Evolutionary conservation across 2,888 invertebrate species (phyloP), one percentile per base, ranked within the genome.

Genomic region (Seira ritae): DNA sequence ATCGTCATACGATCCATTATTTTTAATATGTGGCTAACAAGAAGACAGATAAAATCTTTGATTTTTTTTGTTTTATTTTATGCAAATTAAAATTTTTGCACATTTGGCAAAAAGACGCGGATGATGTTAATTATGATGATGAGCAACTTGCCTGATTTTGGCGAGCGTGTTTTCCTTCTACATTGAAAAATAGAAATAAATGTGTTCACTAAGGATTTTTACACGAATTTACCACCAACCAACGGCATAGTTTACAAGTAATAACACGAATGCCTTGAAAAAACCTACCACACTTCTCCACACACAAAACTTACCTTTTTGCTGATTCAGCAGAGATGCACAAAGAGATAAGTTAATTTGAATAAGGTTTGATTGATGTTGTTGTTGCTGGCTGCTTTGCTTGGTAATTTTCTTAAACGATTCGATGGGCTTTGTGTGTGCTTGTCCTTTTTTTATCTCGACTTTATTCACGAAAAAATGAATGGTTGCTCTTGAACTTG

Each of bases 401-500:
- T 66, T 79, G 67, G 66, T 79, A 24, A 31, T 22, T 46, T 2
- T 78, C 42, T 17, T 73, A 62, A 68, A 76, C 50, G 42, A 19
- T 37, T 22, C 15, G 24, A 42, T 46, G 46, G 12, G 46, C 46
- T 46, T 6, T 46, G 46, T 46, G n/a, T n/a, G n/a, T n/a, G n/a
- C 46, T 12, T 42, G 8, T 42, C 46, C 12, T 42, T 10, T 12
- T 42, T 42, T 42, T 42, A 42, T 6, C 46, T 42, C 12, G 6
- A 42, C 46, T 42, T 12, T 42, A 6, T 42, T 42, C 46, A 6
- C 46, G 12, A 12, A 12, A 60, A 60, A 71, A 78, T 81, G 76
- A 85, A 76, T 84, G 79, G 85, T n/a, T 86, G 87, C 84, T 85
- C 87, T 87, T 87, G 87, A 87, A 87, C 87, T 87, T 86, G 87